Evolutionary conservation across 2,797 vertebrate species (phyloP).

Genomic region (Fundulus diaphanus): DNA sequence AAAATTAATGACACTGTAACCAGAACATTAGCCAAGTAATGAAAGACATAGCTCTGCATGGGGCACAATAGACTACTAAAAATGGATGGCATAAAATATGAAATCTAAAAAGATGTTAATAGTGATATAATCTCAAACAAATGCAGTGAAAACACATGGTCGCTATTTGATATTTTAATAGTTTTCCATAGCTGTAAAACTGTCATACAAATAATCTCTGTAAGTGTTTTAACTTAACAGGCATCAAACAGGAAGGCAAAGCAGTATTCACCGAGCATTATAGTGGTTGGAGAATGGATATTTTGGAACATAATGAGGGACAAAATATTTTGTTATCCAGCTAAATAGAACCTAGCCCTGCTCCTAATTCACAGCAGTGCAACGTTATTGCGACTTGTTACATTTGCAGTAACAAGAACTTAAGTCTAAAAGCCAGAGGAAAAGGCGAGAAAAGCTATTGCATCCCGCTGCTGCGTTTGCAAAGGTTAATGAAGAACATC

Average conservation of each 20-base stretch:
- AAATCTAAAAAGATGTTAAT: conserved; percentile 36
- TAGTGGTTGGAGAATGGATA: conserved; percentile 19
- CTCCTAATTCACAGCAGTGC: conserved; percentile 24
- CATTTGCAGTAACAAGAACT: conserved; percentile 23
- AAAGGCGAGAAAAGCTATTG: conserved; percentile 3
- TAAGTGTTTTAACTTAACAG: conserved; percentile 8
- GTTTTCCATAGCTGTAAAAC: conserved; percentile 6
- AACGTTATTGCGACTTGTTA: conserved; percentile 27
- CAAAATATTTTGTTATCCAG: conserved; percentile 13
- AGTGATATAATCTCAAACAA: conserved; percentile 33
- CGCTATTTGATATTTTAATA: not conserved
- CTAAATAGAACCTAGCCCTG: conserved; percentile 19
- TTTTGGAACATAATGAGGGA: conserved; percentile 31
- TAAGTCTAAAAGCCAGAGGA: conserved; percentile 13
- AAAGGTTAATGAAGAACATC: conserved; percentile 67
- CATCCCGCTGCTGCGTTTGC: conserved; percentile 24
- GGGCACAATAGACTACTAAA: conserved; percentile 48
- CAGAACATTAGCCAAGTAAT: conserved; percentile 73
- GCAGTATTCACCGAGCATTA: not conserved
- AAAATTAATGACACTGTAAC: conserved; percentile 75
- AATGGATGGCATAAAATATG: conserved; percentile 31
- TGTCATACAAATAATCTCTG: conserved; percentile 4
- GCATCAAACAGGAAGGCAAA: not conserved
- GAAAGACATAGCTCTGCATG: conserved; percentile 52
- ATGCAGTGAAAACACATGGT: conserved; percentile 8